phyloP scores from a whole-genome alignment of 2,113 vertebrate species.

The Saguinus midas region DNA sequence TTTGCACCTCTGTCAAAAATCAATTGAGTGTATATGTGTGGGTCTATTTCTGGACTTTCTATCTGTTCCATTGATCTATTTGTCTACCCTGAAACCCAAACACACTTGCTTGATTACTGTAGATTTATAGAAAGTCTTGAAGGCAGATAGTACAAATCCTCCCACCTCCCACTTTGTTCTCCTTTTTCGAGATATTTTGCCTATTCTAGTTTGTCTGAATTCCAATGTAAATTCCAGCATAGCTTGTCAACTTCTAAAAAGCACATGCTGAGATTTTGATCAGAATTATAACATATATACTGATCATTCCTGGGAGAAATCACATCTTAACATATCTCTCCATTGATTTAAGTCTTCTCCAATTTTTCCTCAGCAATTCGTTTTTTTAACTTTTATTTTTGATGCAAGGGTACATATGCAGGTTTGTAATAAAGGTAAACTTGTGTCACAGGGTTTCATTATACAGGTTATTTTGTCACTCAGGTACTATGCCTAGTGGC shows the following conservation, averaged over 20 bases:
- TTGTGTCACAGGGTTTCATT: no score
- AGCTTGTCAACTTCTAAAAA: slow-evolving; percentile 17
- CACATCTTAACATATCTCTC: background rate
- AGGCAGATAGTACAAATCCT: slow-evolving; percentile 5
- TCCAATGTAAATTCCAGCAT: slow-evolving; percentile 8
- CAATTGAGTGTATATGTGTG: background rate
- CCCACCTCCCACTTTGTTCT: background rate
- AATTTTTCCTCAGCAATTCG: background rate
- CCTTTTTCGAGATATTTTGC: background rate
- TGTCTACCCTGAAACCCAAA: slow-evolving; percentile 38
- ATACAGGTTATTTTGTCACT: no score
- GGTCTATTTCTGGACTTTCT: slow-evolving; percentile 40
- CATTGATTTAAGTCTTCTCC: background rate
- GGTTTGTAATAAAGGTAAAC: no score
- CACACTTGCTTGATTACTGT: slow-evolving; percentile 14
- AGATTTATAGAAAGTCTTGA: slow-evolving; percentile 39
- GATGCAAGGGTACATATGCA: no score
- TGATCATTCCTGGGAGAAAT: background rate
- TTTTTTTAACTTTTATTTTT: background rate
- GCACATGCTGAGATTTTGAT: background rate
- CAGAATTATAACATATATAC: background rate
- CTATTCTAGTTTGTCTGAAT: background rate
- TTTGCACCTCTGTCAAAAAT: background rate
- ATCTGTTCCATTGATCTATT: slow-evolving; percentile 41
- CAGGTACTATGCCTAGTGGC: no score